Evolutionary conservation across 2,888 invertebrate genomes (phyloP), one percentile per base, ranked within the genome.

Genomic region (Cabera pusaria): DNA sequence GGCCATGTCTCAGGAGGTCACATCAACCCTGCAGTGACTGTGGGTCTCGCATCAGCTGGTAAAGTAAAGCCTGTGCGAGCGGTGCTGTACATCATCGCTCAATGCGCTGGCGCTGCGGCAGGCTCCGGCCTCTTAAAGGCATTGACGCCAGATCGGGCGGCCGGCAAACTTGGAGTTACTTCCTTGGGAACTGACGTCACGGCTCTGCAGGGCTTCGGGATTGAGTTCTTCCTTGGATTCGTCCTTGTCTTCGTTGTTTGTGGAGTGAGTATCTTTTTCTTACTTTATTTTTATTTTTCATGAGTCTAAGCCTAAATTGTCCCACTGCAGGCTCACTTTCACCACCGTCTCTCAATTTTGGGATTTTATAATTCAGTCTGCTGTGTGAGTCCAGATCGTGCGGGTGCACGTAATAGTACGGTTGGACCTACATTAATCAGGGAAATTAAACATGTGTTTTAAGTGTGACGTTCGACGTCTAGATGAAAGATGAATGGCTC

Each of bases 1-100:
- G 96, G 96, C 2, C 96, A 97, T 79, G 91, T 97, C 32, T 97
- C 96, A 39, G 97, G 97, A 1, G 96, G 96, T 5, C 97, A 97
- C 79, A 90, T 98, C 44, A 98, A 98, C 90, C 98, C 98, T 1
- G 97, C 98, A 0, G 96, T 98, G 21, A 97, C 97, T 2, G 75
- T 91, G 7, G 96, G 95, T 1, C 91, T 97, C 82, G 82, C 96
- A 33, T 92, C 93, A 5, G 92, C 94, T 4, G 96, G 97, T 4
- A 93, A 95, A 62, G 93, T 96, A 32, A 93, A 94, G 54, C 81
- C 95, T 0, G 73, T 93, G 14, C 92, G 96, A 51, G 95, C 93
- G 0, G 25, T 95, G 1, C 87, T 96, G 18, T 98, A 98, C 82
- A 91, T 97, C 27, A 71, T 96, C 28, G 94, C 93, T 0, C 97